Evolutionary conservation across 2,113 vertebrate species (phyloP).

Genomic region (Sus scrofa): DNA sequence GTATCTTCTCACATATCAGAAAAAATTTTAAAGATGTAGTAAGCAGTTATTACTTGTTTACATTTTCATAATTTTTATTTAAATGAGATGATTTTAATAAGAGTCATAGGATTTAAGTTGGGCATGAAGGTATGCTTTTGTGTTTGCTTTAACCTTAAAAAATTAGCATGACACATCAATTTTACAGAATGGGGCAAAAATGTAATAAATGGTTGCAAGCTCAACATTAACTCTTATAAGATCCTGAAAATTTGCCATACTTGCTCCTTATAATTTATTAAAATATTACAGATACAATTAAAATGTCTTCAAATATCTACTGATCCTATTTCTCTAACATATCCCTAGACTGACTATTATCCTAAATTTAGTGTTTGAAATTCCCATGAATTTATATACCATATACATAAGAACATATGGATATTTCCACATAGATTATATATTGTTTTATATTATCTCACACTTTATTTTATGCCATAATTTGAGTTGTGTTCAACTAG

Average conservation of each 20-base stretch:
- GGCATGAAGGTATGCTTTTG: background rate
- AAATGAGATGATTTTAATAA: background rate
- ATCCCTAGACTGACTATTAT: background rate
- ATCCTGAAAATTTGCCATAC: background rate
- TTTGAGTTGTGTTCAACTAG: background rate
- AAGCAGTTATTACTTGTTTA: background rate
- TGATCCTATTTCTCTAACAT: background rate
- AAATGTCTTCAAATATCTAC: background rate
- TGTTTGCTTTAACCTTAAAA: conserved; percentile 8
- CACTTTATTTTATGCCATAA: background rate
- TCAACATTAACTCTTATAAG: background rate
- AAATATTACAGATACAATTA: background rate
- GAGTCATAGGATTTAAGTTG: background rate
- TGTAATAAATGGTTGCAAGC: background rate
- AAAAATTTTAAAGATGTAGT: background rate
- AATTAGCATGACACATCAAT: background rate
- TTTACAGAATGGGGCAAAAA: background rate
- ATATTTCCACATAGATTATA: background rate
- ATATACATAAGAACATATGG: background rate
- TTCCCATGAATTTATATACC: background rate
- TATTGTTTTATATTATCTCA: background rate
- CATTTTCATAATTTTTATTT: background rate
- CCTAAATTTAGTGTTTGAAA: background rate
- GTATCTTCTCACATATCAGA: background rate
- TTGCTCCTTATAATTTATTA: background rate